These are phyloP conservation scores for Myxocyprinus asiaticus DNA, from an alignment of 2,113 vertebrate genomes.

Conservation along the genomic window DNA sequence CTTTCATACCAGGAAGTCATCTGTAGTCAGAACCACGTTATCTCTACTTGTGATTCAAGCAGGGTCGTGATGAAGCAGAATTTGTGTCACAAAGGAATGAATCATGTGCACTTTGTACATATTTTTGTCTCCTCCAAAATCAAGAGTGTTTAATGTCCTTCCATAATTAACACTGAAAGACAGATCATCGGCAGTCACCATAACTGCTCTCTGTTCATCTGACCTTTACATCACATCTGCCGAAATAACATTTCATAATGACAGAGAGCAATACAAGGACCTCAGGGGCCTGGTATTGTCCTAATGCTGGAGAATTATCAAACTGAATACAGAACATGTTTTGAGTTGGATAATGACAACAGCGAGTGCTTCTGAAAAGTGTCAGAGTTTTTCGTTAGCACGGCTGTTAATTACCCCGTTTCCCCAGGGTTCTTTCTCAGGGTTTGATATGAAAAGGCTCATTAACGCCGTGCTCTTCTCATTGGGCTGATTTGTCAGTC, in stretches of 20 bases:
- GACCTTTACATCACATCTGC: constrained; percentile 6
- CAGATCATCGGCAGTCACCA: background rate
- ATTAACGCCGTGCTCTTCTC: constrained; percentile 6
- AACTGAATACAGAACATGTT: constrained; percentile 50
- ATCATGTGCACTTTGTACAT: background rate
- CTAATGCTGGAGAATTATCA: background rate
- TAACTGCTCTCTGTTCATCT: constrained; percentile 2
- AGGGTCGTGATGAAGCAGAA: background rate
- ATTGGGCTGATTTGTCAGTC: constrained; percentile 27
- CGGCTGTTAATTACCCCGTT: constrained; percentile 62
- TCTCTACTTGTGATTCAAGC: constrained; percentile 11
- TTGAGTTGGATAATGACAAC: constrained; percentile 60
- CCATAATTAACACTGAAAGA: constrained; percentile 14
- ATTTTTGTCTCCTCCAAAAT: background rate
- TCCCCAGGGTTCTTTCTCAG: constrained; percentile 44
- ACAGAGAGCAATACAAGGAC: background rate
- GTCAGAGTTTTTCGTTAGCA: constrained; percentile 49
- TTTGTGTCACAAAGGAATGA: constrained; percentile 19
- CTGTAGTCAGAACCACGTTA: background rate
- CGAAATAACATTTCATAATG: constrained; percentile 6
- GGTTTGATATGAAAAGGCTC: constrained; percentile 50
- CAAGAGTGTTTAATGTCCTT: background rate
- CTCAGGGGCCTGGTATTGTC: background rate
- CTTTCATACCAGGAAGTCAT: constrained; percentile 29
- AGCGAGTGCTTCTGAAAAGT: constrained; percentile 50